Conservation (phyloP, 2,888 invertebrate species). For the Eupithecia abbreviata region DNA sequence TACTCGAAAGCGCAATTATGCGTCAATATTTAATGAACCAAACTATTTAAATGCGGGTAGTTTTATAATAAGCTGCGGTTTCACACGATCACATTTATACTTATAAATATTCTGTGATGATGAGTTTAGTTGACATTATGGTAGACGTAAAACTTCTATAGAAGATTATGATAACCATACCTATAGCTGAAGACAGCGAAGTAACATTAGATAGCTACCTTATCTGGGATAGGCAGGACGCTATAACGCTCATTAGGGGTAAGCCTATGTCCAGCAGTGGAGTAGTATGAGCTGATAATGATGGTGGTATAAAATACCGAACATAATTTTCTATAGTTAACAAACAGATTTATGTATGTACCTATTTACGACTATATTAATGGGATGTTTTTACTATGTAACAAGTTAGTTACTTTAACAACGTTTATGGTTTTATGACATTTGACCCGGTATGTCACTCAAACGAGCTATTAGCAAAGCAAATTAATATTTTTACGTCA, state of each 20-base stretch:
- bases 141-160: not conserved
- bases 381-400: not conserved
- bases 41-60: constrained; percentile 1
- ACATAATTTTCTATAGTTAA: not conserved
- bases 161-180: not conserved
- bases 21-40: constrained; percentile 34
- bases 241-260: not conserved
- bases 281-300: not conserved
- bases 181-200: not conserved
- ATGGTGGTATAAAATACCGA: not conserved
- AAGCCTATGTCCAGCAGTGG: not conserved
- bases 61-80: not conserved
- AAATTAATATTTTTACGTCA: not conserved
- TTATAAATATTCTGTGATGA: too few species aligned
- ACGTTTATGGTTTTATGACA: not conserved
- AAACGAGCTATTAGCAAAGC: not conserved
- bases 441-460: not conserved
- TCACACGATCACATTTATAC: not conserved
- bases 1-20: constrained; percentile 38
- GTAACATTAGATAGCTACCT: too few species aligned
- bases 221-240: not conserved
- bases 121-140: not conserved
- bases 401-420: not conserved
- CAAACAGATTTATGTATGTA: not conserved
- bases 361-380: not conserved